Evolutionary conservation across 2,113 vertebrate genomes (phyloP), one percentile per base, ranked within the genome.

Genomic region (Phrynosoma platyrhinos): DNA sequence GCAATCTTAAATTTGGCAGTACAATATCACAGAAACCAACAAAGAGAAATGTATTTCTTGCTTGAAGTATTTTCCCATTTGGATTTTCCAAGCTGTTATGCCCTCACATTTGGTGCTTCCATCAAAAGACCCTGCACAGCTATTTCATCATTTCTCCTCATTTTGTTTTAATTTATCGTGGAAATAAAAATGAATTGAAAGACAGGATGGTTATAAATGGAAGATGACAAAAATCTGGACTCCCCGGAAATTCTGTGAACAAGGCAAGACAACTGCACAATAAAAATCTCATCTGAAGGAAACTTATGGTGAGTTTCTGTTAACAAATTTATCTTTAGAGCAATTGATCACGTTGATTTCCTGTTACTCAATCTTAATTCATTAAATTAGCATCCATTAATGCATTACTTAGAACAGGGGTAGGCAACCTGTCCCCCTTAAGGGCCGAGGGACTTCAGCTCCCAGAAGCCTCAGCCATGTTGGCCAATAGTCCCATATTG

Each of bases 331-430:
- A 7, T 20, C 21, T 23, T 55, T 72, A 27, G 30, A 74, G 53
- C 42, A 72, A 83, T 0, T 23, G 0, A 62, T 21, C 86, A 84
- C 47, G 89, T 1, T 84, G 78, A 23, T 25, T 84, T 84, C 20
- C 21, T 36, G 72, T 91, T 88, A 91, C 85, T 92, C 84, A 47
- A 47, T 47, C 47, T 47, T 5, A 47, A 47, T 47, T 47, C 4
- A 47, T 47, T 47, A 47, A 47, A 47, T 47, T 47, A 47, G 47
- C 47, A 47, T 7, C 47, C 47, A 47, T 47, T 5, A 47, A 62
- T 62, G 18, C 58, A 62, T 62, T 62, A 14, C 13, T 62, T 62
- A 14, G 18, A 62, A 62, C n/a, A n/a, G n/a, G n/a, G n/a, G n/a
- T n/a, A n/a, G n/a, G n/a, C n/a, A n/a, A n/a, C n/a, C n/a, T n/a